These are phyloP conservation scores for Linepithema humile DNA, from an alignment of 1,140 invertebrate genomes.

Conservation along the genomic window DNA sequence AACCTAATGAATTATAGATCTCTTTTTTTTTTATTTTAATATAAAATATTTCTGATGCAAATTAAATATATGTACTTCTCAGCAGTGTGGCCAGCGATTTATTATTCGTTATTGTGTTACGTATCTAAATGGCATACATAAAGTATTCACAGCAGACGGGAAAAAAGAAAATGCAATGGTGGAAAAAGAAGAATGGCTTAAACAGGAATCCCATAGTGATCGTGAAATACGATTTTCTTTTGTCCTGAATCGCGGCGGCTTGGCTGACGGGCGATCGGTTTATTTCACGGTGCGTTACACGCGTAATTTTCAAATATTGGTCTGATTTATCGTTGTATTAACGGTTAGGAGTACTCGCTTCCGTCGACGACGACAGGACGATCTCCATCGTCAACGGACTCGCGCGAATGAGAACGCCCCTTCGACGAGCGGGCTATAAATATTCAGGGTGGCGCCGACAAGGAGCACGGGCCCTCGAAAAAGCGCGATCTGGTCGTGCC, in stretches of 20 bases:
- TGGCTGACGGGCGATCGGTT: slow-evolving; percentile 58
- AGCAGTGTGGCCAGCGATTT: not conserved
- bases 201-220: slow-evolving; percentile 47
- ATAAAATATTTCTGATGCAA: not conserved
- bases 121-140: not conserved
- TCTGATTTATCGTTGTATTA: slow-evolving; percentile 64
- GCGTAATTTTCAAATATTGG: slow-evolving; percentile 67
- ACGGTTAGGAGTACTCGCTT: not conserved
- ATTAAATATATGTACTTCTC: not conserved
- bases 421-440: slow-evolving; percentile 55
- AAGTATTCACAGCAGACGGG: not conserved
- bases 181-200: not conserved
- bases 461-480: slow-evolving; percentile 35
- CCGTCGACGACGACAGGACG: slow-evolving; percentile 21
- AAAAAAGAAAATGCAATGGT: not conserved
- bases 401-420: slow-evolving; percentile 7
- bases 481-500: slow-evolving; percentile 45
- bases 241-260: not conserved
- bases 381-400: slow-evolving; percentile 25
- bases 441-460: slow-evolving; percentile 62
- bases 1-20: not conserved
- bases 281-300: slow-evolving; percentile 67
- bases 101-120: not conserved
- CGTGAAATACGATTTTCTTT: slow-evolving; percentile 62
- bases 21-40: not conserved